A percentile compares a stretch with the other conserved stretches of the same genome.
Evolutionary conservation across 2,113 vertebrate genomes (phyloP).

Genomic region (Dinomys branickii): DNA sequence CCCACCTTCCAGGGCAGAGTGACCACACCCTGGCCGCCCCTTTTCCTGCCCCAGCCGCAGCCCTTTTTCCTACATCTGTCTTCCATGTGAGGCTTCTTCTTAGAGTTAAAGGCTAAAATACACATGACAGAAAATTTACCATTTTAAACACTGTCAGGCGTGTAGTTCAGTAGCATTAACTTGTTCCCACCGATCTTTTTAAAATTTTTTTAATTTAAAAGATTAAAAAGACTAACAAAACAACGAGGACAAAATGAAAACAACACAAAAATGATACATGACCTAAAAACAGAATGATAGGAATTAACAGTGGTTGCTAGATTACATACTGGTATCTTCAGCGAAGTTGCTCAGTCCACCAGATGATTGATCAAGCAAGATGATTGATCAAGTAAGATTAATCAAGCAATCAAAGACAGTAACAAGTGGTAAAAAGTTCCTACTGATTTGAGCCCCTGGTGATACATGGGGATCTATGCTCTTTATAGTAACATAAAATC

Average conservation of each 20-base stretch:
- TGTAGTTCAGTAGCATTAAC: neutral
- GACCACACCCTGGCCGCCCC: rapidly evolving
- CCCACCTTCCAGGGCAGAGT: neutral
- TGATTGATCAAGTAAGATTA: no score
- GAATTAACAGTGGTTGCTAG: no score
- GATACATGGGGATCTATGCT: neutral
- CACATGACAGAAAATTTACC: neutral
- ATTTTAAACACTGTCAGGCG: neutral
- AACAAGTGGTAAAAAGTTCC: neutral
- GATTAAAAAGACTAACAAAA: no score
- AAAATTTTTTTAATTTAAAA: no score
- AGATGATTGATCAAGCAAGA: no score
- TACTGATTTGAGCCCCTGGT: neutral
- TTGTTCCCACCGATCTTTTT: neutral
- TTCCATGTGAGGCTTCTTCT: neutral
- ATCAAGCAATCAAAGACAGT: no score
- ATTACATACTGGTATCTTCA: no score
- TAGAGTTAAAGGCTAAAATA: neutral
- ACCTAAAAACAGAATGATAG: no score
- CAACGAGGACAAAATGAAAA: no score
- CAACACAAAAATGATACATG: no score
- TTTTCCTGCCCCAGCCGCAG: neutral
- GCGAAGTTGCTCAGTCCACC: no score
- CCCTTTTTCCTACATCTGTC: neutral
- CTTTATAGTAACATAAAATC: neutral